Percentiles rank a stretch among this genome's conserved stretches.
Conservation (phyloP, 2,888 invertebrate species). For the Macrosoma leucophasiata region DNA sequence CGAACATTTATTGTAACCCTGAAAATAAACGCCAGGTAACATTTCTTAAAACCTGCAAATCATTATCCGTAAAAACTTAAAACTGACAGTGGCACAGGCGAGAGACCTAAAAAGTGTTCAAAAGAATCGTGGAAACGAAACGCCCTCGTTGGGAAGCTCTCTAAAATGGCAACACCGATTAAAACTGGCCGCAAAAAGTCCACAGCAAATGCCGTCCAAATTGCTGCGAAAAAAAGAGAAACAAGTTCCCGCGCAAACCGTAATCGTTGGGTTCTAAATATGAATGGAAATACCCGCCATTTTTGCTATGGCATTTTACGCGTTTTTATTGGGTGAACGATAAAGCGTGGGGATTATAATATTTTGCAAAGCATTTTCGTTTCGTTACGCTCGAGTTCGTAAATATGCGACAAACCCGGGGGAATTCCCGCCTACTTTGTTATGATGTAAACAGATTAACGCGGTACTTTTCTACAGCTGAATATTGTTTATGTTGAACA, state of each 20-base stretch:
- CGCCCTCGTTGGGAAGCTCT: conserved; percentile 35
- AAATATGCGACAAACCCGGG: conserved; percentile 5
- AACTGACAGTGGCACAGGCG: no score
- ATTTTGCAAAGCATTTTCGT: conserved; percentile 28
- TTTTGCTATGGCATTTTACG: conserved; percentile 44
- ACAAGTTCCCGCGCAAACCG: conserved; percentile 45
- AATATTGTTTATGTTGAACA: no score
- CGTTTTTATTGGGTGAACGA: conserved; percentile 32
- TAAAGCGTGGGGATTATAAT: conserved; percentile 34
- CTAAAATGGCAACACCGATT: conserved; percentile 65
- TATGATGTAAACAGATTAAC: no score
- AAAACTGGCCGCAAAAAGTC: conserved; percentile 64
- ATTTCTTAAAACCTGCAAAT: no score
- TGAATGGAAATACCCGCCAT: conserved; percentile 52
- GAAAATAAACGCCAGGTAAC: no score
- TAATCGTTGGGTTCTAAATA: conserved; percentile 54
- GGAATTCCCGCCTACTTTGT: no score
- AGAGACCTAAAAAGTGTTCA: no score
- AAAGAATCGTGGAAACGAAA: no score
- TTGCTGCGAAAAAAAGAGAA: conserved; percentile 55
- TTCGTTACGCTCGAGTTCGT: conserved; percentile 9
- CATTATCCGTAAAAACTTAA: no score
- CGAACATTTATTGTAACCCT: no score
- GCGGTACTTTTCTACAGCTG: no score
- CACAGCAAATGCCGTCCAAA: conserved; percentile 48